Evolutionary conservation across 2,888 invertebrate species (phyloP).

Genomic region (Drosophila anceps): DNA sequence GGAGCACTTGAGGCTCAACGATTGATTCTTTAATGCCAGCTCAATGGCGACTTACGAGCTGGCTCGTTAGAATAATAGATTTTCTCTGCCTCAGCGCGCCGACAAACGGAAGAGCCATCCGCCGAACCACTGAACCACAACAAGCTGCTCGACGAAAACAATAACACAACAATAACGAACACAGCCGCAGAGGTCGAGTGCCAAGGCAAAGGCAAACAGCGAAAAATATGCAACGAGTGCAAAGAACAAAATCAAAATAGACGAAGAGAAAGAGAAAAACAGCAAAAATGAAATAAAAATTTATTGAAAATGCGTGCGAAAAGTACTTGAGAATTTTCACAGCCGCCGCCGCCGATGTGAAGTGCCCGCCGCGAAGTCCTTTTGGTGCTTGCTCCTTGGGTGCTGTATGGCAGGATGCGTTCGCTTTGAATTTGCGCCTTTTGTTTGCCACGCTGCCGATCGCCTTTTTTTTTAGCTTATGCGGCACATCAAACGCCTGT

Average conservation of each 20-base stretch:
- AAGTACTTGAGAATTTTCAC: constrained; percentile 51
- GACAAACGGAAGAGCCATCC: background rate
- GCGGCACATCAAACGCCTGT: constrained; percentile 60
- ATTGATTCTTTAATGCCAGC: constrained; percentile 28
- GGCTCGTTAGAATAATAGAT: constrained; percentile 30
- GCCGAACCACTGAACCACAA: constrained; percentile 16
- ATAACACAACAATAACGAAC: constrained; percentile 34
- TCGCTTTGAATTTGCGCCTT: constrained; percentile 52
- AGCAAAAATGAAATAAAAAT: constrained; percentile 26
- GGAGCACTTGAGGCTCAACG: constrained; percentile 15
- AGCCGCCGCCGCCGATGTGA: constrained; percentile 38
- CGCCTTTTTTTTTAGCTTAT: constrained; percentile 49
- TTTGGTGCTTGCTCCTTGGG: background rate
- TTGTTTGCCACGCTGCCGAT: constrained; percentile 45
- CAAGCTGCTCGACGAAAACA: constrained; percentile 16
- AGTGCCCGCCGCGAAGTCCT: constrained; percentile 45
- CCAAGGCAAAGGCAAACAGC: background rate
- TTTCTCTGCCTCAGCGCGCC: constrained; percentile 14
- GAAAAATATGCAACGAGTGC: constrained; percentile 7
- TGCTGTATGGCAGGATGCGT: constrained; percentile 4
- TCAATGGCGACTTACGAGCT: constrained; percentile 12
- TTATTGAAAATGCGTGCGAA: constrained; percentile 71
- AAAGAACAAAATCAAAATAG: background rate
- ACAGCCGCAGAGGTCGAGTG: constrained; percentile 14
- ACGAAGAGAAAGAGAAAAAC: constrained; percentile 1